Evolutionary conservation across 1,140 invertebrate species (phyloP), one percentile per base, ranked within the genome.

Genomic region (Conus betulinus): DNA sequence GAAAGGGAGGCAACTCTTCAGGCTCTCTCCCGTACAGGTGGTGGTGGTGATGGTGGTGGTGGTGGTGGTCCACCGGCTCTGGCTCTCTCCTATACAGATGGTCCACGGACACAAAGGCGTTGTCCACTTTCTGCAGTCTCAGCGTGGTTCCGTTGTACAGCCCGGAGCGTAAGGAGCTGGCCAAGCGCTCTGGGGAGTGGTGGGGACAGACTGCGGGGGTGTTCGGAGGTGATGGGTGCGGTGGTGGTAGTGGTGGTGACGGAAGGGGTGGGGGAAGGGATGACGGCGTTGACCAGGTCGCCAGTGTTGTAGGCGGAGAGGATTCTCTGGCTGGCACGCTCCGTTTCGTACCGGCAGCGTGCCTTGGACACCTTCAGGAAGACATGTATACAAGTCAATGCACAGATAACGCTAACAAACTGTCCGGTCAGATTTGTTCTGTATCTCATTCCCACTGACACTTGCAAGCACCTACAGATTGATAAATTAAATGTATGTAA

Each of bases 251-350:
- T 71, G 79, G 79, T 53, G 79, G 15, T 81, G 76, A 3, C 27
- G 23, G 0, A 5, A 15, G 57, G 57, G 11, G 67, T 71, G 67
- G 67, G 20, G 15, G 74, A 74, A 15, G 85, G 85, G 13, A 87
- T 57, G 20, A 87, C 71, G 11, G 85, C 85, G n/a, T 87, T 57
- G 74, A 87, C 74, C 23, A 87, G 4, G 39, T 87, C 85, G 6
- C 85, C 85, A n/a, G 85, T 78, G 63, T 55, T 87, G 85, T 78
- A 78, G 71, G 67, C 51, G 5, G 85, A 87, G 5, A 87, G 85
- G 5, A 87, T 39, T 53, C 74, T 87, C 53, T 76, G 85, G 71
- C 39, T 74, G 67, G 85, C 85, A 17, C 85, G 39, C 23, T 87
- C 85, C 23, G 71, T 55, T 86, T 86, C 85, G n/a, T 23, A 78